These are phyloP conservation scores for Diplodus sargus DNA, from an alignment of 2,797 vertebrate species.

Conservation along the genomic window DNA sequence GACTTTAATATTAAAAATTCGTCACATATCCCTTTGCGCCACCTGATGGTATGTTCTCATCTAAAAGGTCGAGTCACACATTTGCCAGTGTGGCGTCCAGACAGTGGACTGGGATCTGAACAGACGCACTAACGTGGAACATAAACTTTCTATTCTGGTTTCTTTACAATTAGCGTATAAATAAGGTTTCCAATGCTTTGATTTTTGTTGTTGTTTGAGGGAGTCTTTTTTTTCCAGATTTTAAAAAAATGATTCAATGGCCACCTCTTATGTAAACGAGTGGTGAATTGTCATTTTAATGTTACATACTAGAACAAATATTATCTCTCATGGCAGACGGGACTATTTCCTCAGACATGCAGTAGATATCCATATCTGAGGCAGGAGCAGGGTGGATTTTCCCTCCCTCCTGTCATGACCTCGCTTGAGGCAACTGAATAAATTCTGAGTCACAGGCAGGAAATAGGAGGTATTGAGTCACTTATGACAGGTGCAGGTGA, in stretches of 20 bases:
- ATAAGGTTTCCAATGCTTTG: not conserved
- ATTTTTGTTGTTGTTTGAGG: too few relatives aligned
- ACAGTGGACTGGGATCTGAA: constrained; percentile 34
- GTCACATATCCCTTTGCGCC: constrained; percentile 87
- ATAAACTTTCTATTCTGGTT: constrained; percentile 30
- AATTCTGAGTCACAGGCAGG: constrained; percentile 14
- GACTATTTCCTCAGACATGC: not conserved
- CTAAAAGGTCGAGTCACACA: constrained; percentile 69
- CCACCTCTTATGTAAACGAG: not conserved
- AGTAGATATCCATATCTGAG: not conserved
- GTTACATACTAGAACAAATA: not conserved
- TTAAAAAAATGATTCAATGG: not conserved
- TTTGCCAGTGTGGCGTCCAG: constrained; percentile 50
- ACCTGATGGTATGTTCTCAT: constrained; percentile 84
- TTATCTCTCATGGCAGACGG: not conserved
- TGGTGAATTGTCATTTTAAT: not conserved
- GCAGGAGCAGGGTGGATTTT: not conserved
- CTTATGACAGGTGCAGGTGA: not conserved
- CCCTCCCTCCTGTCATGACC: constrained; percentile 7
- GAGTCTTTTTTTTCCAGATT: not conserved
- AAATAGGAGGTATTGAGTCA: constrained; percentile 4
- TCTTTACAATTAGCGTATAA: not conserved
- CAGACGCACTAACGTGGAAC: constrained; percentile 13
- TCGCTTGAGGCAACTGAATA: constrained; percentile 5
- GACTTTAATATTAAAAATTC: constrained; percentile 82